A percentile compares a stretch with the other conserved stretches of the same genome.
Evolutionary conservation across 2,113 vertebrate genomes (phyloP).

Genomic region (Eretmochelys imbricata): DNA sequence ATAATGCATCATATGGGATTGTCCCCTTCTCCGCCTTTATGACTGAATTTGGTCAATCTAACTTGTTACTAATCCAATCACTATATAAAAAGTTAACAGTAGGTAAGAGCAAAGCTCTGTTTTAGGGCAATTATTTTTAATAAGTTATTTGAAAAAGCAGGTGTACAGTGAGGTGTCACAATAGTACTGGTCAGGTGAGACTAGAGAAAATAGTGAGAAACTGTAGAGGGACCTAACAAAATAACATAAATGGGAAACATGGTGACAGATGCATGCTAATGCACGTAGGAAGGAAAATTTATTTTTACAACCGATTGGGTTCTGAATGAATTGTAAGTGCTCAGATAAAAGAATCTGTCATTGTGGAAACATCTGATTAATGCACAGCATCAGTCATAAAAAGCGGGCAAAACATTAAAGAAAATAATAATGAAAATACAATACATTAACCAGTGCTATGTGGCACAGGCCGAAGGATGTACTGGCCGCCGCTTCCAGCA

Average conservation of each 20-base stretch:
- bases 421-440: neutral
- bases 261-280: neutral
- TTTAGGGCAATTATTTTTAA: neutral
- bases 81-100: neutral
- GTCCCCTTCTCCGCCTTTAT: rapidly evolving
- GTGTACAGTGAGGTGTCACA: neutral
- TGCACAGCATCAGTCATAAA: neutral
- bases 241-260: neutral
- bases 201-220: neutral
- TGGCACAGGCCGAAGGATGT: too few relatives aligned
- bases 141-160: neutral
- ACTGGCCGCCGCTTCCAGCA: too few relatives aligned
- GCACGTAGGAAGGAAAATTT: neutral
- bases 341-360: neutral
- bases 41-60: neutral
- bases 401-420: neutral
- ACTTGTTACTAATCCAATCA: rapidly evolving
- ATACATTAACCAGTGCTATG: neutral
- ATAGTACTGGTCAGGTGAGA: neutral
- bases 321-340: neutral
- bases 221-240: neutral
- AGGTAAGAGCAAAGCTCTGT: neutral
- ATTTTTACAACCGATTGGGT: neutral
- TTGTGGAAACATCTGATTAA: neutral
- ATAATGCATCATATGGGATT: rapidly evolving